A percentile compares a stretch with the other conserved stretches of the same genome.
phyloP scores from a whole-genome alignment of 2,888 invertebrate species.

The Eilema griseolum region DNA sequence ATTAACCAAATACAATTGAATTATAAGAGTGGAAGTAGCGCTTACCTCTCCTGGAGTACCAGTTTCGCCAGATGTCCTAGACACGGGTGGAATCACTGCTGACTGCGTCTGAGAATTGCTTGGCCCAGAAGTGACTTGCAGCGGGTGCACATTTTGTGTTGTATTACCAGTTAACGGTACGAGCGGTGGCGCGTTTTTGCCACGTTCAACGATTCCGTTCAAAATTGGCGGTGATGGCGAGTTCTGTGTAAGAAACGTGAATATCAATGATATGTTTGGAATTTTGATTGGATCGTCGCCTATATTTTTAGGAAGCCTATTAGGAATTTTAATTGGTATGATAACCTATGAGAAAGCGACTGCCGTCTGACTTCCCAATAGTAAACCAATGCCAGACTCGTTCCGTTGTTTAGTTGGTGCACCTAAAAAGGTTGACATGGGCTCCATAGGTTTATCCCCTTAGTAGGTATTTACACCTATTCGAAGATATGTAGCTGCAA shows the following conservation, averaged over 20 bases:
- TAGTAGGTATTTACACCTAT: too few relatives aligned
- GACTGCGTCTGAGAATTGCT: background rate
- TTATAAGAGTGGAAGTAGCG: background rate
- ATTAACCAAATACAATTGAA: too few relatives aligned
- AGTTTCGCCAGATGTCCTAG: constrained; percentile 33
- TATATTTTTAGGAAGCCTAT: too few relatives aligned
- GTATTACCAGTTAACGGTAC: constrained; percentile 17
- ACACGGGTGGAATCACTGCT: constrained; percentile 11
- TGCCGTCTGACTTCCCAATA: too few relatives aligned
- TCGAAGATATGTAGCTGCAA: too few relatives aligned
- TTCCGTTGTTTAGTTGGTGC: too few relatives aligned
- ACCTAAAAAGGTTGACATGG: too few relatives aligned
- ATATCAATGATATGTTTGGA: constrained; percentile 22
- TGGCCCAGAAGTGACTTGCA: constrained; percentile 11
- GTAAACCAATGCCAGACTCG: too few relatives aligned
- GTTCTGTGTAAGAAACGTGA: constrained; percentile 32
- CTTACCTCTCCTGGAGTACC: constrained; percentile 59
- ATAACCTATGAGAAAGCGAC: too few relatives aligned
- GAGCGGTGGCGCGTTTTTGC: constrained; percentile 21
- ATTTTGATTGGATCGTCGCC: too few relatives aligned
- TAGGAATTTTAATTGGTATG: too few relatives aligned
- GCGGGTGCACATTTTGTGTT: background rate
- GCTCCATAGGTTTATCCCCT: too few relatives aligned
- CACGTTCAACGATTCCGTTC: constrained; percentile 69
- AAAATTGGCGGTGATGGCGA: constrained; percentile 60